A percentile compares a stretch with the other conserved stretches of the same genome.
Evolutionary conservation across 2,888 invertebrate genomes (phyloP).

Genomic region (Tridacna gigas): DNA sequence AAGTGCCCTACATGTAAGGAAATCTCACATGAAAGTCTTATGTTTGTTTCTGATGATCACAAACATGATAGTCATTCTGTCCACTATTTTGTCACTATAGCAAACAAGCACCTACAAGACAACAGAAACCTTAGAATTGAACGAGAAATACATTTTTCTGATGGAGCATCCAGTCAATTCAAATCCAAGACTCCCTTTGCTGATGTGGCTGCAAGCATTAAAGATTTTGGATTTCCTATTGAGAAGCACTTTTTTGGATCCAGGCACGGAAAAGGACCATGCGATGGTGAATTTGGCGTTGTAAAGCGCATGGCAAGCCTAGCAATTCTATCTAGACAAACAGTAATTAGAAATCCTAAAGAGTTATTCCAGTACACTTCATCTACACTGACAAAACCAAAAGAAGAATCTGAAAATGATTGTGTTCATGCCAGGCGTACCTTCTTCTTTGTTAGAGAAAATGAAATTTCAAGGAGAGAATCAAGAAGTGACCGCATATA

Average conservation of each 20-base stretch:
- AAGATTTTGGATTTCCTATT: conserved; percentile 19
- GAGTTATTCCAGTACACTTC: conserved; percentile 8
- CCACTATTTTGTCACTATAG: background rate
- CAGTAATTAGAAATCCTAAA: conserved; percentile 22
- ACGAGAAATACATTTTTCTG: conserved; percentile 37
- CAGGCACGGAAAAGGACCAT: conserved; percentile 40
- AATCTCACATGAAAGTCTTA: conserved; percentile 22
- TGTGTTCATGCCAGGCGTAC: background rate
- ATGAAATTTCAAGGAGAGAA: background rate
- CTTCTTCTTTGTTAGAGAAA: background rate
- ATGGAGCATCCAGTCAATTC: conserved; percentile 24
- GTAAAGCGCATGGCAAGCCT: conserved; percentile 22
- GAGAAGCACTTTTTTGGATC: conserved; percentile 33
- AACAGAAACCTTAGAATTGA: conserved; percentile 17
- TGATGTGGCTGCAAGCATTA: conserved; percentile 21
- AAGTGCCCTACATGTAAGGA: conserved; percentile 12
- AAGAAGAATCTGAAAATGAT: background rate
- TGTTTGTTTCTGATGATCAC: conserved; percentile 33
- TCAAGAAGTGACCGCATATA: background rate
- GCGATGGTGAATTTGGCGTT: conserved; percentile 33
- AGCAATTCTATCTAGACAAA: conserved; percentile 21
- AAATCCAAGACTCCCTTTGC: conserved; percentile 31
- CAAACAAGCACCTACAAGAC: conserved; percentile 17
- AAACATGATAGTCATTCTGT: background rate
- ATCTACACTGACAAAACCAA: background rate